Evolutionary conservation across 2,888 invertebrate species (phyloP).

Genomic region (Allolobophora icterica): DNA sequence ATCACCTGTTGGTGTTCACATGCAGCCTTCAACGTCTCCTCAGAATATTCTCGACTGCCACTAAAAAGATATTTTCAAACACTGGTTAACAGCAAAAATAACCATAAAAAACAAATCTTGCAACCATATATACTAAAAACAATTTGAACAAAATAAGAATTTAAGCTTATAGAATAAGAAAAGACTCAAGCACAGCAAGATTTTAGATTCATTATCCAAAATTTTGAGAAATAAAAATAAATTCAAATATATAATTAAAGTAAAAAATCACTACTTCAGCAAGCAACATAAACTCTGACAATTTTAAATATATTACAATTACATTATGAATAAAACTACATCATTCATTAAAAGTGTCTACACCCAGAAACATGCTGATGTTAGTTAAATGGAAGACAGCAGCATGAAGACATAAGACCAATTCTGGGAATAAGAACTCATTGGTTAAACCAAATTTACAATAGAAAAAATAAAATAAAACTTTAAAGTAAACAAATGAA

Average conservation of each 20-base stretch:
- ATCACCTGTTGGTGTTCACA: slow-evolving; percentile 49
- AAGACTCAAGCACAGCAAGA: not conserved
- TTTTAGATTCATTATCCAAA: too few relatives aligned
- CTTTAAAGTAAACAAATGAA: not conserved
- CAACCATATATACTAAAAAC: not conserved
- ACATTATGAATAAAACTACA: too few relatives aligned
- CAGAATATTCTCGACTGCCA: slow-evolving; percentile 52
- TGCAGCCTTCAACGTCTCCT: slow-evolving; percentile 51
- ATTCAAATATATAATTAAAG: too few relatives aligned
- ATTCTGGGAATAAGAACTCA: slow-evolving; percentile 50
- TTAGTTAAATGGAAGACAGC: too few relatives aligned
- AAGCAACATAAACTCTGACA: too few relatives aligned
- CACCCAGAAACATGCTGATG: not conserved
- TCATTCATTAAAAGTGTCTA: too few relatives aligned
- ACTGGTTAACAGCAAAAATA: not conserved
- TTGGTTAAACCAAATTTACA: slow-evolving; percentile 53
- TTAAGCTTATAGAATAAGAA: not conserved
- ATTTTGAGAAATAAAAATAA: too few relatives aligned
- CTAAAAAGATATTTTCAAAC: slow-evolving; percentile 24
- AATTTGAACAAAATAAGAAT: not conserved
- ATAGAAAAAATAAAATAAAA: slow-evolving; percentile 55
- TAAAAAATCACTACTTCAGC: too few relatives aligned
- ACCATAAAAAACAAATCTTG: too few relatives aligned
- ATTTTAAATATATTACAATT: too few relatives aligned
- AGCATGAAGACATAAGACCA: slow-evolving; percentile 25